These are phyloP conservation scores for Brachionus rotundiformis DNA, from an alignment of 1,140 invertebrate genomes.

Conservation along the genomic window DNA sequence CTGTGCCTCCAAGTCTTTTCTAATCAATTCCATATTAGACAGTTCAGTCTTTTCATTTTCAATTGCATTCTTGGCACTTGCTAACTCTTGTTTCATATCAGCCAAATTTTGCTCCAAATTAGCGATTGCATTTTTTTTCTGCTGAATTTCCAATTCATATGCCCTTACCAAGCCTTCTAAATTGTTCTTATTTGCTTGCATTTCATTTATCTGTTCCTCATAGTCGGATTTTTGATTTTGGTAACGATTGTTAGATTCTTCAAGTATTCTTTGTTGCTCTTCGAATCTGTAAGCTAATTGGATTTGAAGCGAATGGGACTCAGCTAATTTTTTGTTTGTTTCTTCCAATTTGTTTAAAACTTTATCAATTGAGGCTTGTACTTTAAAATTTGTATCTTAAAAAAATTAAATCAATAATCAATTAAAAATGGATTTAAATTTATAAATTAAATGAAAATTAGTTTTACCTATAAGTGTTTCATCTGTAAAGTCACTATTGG, in stretches of 20 bases:
- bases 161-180: constrained; percentile 7
- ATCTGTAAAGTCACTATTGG: constrained; percentile 17
- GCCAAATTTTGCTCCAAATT: background rate
- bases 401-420: background rate
- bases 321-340: constrained; percentile 10
- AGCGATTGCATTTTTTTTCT: background rate
- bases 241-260: constrained; percentile 8
- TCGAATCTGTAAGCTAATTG: constrained; percentile 26
- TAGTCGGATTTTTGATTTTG: constrained; percentile 14
- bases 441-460: background rate
- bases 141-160: constrained; percentile 30
- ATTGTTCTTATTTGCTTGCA: constrained; percentile 1
- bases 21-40: constrained; percentile 4
- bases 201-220: background rate
- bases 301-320: constrained; percentile 27
- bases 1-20: constrained; percentile 31
- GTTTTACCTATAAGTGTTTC: background rate
- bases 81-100: background rate
- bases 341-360: constrained; percentile 2
- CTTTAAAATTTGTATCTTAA: constrained; percentile 10
- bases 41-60: constrained; percentile 36
- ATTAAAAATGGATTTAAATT: no score
- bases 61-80: constrained; percentile 16
- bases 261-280: constrained; percentile 12
- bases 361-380: constrained; percentile 28